Base-by-base conservation (phyloP, 1,140 invertebrate species). In the Ostrea denselamellosa region DNA sequence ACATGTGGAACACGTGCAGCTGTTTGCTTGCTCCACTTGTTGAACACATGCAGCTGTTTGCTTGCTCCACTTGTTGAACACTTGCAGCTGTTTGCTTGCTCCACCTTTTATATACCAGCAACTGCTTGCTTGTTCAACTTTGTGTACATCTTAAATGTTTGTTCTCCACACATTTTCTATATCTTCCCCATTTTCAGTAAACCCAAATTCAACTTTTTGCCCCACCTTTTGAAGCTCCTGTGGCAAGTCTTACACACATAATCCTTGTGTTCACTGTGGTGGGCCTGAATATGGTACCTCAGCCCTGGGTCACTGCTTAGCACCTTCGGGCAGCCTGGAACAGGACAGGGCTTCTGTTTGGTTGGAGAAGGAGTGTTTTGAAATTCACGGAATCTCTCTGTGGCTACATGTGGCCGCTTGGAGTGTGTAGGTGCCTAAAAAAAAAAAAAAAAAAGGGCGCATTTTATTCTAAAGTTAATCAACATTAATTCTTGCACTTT, bases 151-250 rank as follows among this genome's bases (percentile, higher is more conserved):
- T 44, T 44, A 44, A 44, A 1, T 44, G 34, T 44, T 44, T 44
- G 2, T 5, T 44, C 34, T 44, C 34, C 34, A 1, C 5, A 44
- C 34, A 44, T 44, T 44, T 44, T 44, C 34, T 44, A 44, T 5
- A 44, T 44, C 34, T 44, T 1, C 34, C 34, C 34, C 34, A 1
- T 44, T 44, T 44, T 5, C n/a, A n/a, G n/a, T n/a, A n/a, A 44
- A 1, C 34, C 34, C 5, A 5, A 44, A 44, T 44, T 44, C 34
- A 44, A 44, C 34, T 44, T 5, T 44, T 53, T 53, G 52, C 52
- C 54, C 14, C 28, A 94, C 93, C 93, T 94, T 92, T 93, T 93
- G 88, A 94, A 94, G 58, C 86, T 87, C 86, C 92, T 93, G 12
- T 87, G 52, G 85, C 93, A 94, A 53, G 85, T 90, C 28, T 87